Percentiles rank a stretch among this genome's conserved stretches.
phyloP scores from a whole-genome alignment of 2,888 invertebrate genomes.

The Odontocolon sp. region DNA sequence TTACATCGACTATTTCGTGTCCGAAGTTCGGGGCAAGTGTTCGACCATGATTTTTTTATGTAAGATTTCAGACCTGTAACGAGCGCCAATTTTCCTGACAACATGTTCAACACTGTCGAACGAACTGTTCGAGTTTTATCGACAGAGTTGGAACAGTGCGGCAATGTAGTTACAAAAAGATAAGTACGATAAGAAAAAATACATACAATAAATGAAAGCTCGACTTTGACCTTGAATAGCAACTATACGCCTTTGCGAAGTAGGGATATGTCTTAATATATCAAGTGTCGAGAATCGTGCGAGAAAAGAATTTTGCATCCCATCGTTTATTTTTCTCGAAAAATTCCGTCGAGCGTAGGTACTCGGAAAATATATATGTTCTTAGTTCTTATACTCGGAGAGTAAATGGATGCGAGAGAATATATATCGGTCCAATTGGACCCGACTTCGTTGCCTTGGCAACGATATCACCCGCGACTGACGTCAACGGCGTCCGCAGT shows the following conservation, averaged over 20 bases:
- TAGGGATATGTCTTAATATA: no score
- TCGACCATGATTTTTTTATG: background rate
- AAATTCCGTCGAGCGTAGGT: background rate
- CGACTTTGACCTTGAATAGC: constrained; percentile 8
- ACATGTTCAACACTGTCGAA: constrained; percentile 63
- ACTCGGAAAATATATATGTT: background rate
- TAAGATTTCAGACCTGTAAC: constrained; percentile 81
- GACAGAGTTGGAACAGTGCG: background rate
- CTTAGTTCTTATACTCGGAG: background rate
- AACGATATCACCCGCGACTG: constrained; percentile 68
- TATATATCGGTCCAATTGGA: constrained; percentile 62
- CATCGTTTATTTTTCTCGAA: background rate
- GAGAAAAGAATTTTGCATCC: background rate
- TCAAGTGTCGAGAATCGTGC: no score
- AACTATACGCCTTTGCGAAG: background rate
- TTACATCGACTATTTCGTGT: no score
- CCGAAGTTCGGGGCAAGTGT: no score
- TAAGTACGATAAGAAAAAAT: no score
- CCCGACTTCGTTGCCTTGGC: constrained; percentile 67
- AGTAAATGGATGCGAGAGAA: constrained; percentile 16
- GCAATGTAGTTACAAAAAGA: constrained; percentile 5
- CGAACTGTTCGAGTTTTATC: constrained; percentile 19
- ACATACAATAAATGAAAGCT: background rate
- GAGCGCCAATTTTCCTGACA: constrained; percentile 81
- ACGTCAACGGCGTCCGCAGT: constrained; percentile 72